Evolutionary conservation across 1,140 invertebrate genomes (phyloP), one percentile per base, ranked within the genome.

Genomic region (Hylaeus volcanicus): DNA sequence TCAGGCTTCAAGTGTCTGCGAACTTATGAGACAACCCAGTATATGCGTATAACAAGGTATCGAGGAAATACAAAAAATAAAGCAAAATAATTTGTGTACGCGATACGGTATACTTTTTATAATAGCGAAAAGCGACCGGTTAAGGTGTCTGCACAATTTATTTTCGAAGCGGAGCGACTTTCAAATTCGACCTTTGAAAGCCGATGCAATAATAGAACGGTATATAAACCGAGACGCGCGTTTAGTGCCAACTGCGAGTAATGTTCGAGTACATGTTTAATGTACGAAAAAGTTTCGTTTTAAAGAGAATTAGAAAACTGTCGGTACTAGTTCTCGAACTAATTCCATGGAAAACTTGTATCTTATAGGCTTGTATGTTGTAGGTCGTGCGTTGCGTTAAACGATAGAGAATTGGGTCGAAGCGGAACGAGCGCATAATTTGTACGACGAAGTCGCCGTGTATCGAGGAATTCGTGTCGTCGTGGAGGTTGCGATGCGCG

Each of bases 161-260:
- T 86, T 76, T 86, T 75, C 69, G 64, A 83, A 79, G 79, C 53
- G 60, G 61, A 43, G 64, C 73, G 71, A 70, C 74, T 78, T 78
- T 78, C 76, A 78, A 78, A 70, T 58, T 74, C 61, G 76, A 89
- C 85, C 88, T 89, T 89, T 88, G 68, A 82, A 83, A 81, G 88
- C 86, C 87, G 78, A 81, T 82, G 79, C 88, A 89, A 85, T 89
- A 88, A 90, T 86, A 87, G 84, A 86, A 89, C 84, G 68, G 80
- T 80, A 78, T 86, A 83, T 88, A 88, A 86, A 86, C 70, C 61
- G 37, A 43, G 70, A 51, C 45, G 45, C 61, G n/a, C 68, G 75
- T 78, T 60, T 56, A 68, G 51, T 74, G 85, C 80, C 84, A 86
- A 78, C 80, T 86, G 79, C 73, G 74, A 78, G 48, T 51, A 63